Conservation (phyloP, 2,888 invertebrate species). For the Mycogona germanica region DNA sequence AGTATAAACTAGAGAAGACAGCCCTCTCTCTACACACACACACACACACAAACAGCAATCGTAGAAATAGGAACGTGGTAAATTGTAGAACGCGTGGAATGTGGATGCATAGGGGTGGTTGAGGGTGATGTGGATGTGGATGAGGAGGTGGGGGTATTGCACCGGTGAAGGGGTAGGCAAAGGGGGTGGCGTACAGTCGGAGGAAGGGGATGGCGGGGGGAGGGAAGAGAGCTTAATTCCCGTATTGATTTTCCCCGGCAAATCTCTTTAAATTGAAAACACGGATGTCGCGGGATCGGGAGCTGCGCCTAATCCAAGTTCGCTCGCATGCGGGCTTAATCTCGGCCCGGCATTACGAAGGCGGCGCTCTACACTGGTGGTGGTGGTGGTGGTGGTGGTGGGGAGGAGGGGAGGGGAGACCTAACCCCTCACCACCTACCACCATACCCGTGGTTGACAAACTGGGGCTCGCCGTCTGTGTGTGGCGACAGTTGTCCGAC, state of each 20-base stretch:
- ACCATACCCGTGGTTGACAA: no score
- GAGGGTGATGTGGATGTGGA: slow-evolving; percentile 9
- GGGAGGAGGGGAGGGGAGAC: no score
- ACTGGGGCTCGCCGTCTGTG: no score
- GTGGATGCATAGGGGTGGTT: not conserved
- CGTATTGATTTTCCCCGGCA: slow-evolving; percentile 22
- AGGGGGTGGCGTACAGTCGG: slow-evolving; percentile 1
- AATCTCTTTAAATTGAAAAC: slow-evolving; percentile 23
- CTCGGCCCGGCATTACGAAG: not conserved
- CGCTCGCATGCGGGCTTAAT: slow-evolving; percentile 14
- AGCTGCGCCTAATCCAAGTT: slow-evolving; percentile 19
- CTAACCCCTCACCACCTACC: no score
- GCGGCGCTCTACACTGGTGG: no score
- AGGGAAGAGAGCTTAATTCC: slow-evolving; percentile 17
- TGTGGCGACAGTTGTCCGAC: no score
- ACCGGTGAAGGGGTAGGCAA: slow-evolving; percentile 5
- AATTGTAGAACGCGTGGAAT: not conserved
- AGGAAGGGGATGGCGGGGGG: slow-evolving; percentile 7
- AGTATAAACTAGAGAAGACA: no score
- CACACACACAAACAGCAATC: no score
- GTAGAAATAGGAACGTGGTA: no score
- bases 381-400: no score
- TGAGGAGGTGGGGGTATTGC: slow-evolving; percentile 4
- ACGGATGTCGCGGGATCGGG: slow-evolving; percentile 21
- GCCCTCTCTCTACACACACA: no score